phyloP scores from a whole-genome alignment of 2,888 invertebrate genomes.

The Hartigia nigra region DNA sequence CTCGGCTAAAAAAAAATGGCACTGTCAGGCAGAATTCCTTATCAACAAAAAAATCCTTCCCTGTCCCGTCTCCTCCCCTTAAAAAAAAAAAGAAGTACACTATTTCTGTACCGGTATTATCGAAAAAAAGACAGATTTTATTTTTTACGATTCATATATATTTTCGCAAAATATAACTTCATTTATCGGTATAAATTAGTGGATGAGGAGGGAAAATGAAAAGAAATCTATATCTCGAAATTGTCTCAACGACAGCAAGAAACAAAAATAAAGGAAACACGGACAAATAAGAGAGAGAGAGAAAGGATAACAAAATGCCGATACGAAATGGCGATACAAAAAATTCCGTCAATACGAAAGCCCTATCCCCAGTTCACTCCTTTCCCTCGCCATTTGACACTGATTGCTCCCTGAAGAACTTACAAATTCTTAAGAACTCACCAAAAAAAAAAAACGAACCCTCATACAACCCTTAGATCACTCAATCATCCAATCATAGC shows the following conservation, averaged over 20 bases:
- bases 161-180: constrained; percentile 58
- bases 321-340: constrained; percentile 36
- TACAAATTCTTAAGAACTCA: background rate
- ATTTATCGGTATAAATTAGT: constrained; percentile 52
- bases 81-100: constrained; percentile 42
- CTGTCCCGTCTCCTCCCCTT: constrained; percentile 49
- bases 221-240: background rate
- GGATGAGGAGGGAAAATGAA: background rate
- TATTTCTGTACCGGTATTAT: constrained; percentile 63
- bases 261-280: constrained; percentile 6
- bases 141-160: constrained; percentile 56
- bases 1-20: background rate
- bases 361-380: background rate
- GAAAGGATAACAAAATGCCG: constrained; percentile 16
- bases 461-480: background rate
- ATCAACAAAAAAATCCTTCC: constrained; percentile 43
- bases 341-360: background rate
- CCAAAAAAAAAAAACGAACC: background rate
- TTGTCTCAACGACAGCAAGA: constrained; percentile 13
- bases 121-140: constrained; percentile 54
- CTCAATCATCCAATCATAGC: background rate
- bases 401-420: background rate
- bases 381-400: background rate
- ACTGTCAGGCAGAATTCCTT: background rate
- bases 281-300: constrained; percentile 12